phyloP scores from a whole-genome alignment of 1,140 invertebrate species.

The Drosophila bifasciata region DNA sequence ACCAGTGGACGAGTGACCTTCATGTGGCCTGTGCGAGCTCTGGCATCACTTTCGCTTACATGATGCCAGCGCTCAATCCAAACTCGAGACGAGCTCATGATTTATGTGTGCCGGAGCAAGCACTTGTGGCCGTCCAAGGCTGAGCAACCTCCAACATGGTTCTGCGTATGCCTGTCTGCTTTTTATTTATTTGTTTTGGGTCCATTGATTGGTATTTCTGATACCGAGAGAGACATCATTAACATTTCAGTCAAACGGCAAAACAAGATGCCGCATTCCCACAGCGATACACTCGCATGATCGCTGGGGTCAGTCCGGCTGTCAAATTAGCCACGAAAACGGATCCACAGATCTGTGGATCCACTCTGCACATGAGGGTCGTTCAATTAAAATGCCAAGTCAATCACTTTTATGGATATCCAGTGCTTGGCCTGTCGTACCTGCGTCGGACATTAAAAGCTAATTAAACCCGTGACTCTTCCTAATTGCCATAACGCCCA shows the following conservation, averaged over 20 bases:
- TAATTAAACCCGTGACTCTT: slow-evolving; percentile 7
- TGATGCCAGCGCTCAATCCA: slow-evolving; percentile 29
- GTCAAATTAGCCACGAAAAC: slow-evolving; percentile 39
- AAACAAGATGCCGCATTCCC: slow-evolving; percentile 48
- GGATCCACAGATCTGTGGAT: slow-evolving; percentile 2
- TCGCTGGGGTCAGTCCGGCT: slow-evolving; percentile 54
- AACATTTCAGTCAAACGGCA: slow-evolving; percentile 42
- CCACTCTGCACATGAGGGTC: slow-evolving; percentile 44
- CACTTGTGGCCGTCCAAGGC: slow-evolving; percentile 56
- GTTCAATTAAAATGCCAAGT: slow-evolving; percentile 75
- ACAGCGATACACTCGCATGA: slow-evolving; percentile 33
- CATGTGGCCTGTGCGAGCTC: slow-evolving; percentile 34
- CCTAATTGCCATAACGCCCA: slow-evolving; percentile 64
- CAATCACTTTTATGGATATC: slow-evolving; percentile 70
- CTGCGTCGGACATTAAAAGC: slow-evolving; percentile 44
- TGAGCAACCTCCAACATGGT: slow-evolving; percentile 34
- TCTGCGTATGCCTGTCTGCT: slow-evolving; percentile 51
- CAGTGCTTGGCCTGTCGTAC: slow-evolving; percentile 24
- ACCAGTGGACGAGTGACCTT: slow-evolving; percentile 64
- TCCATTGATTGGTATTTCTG: slow-evolving; percentile 67
- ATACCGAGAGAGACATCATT: slow-evolving; percentile 63
- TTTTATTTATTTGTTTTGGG: slow-evolving; percentile 48
- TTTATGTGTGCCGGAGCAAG: slow-evolving; percentile 67
- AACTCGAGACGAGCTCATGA: slow-evolving; percentile 49
- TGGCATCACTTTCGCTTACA: slow-evolving; percentile 71